A percentile compares a stretch with the other conserved stretches of the same genome.
These are phyloP conservation scores for Hybos culiciformis DNA, from an alignment of 2,888 invertebrate genomes.

Conservation along the genomic window DNA sequence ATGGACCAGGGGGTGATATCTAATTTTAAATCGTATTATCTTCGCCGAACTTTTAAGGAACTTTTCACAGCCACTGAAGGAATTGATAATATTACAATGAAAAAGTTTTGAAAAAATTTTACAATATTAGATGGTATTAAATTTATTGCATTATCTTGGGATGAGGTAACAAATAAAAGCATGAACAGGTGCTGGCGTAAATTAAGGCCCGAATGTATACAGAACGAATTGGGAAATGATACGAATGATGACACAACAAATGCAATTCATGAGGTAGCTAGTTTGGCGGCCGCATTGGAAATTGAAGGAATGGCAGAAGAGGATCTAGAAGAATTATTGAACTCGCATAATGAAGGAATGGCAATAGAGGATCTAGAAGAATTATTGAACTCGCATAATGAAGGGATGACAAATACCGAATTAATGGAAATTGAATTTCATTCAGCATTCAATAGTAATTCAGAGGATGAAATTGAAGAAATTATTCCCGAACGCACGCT, in stretches of 20 bases:
- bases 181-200: not conserved
- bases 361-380: not conserved
- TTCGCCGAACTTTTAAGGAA: not conserved
- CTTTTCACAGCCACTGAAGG: not conserved
- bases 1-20: not conserved
- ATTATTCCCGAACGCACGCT: not conserved
- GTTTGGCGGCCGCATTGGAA: not conserved
- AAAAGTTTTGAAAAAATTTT: conserved; percentile 1
- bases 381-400: not conserved
- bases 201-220: not conserved
- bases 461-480: not conserved
- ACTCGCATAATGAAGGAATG: not conserved
- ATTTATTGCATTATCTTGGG: not conserved
- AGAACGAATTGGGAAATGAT: not conserved
- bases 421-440: not conserved
- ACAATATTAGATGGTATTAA: not conserved
- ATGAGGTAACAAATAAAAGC: not conserved
- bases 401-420: not conserved
- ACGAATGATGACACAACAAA: not conserved
- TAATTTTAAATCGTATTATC: conserved; percentile 1
- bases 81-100: not conserved
- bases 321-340: no score
- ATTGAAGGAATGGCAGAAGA: no score
- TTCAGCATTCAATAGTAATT: not conserved
- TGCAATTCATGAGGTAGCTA: not conserved